These are phyloP conservation scores for Macrophya alboannulata DNA, from an alignment of 2,888 invertebrate genomes.

Conservation along the genomic window DNA sequence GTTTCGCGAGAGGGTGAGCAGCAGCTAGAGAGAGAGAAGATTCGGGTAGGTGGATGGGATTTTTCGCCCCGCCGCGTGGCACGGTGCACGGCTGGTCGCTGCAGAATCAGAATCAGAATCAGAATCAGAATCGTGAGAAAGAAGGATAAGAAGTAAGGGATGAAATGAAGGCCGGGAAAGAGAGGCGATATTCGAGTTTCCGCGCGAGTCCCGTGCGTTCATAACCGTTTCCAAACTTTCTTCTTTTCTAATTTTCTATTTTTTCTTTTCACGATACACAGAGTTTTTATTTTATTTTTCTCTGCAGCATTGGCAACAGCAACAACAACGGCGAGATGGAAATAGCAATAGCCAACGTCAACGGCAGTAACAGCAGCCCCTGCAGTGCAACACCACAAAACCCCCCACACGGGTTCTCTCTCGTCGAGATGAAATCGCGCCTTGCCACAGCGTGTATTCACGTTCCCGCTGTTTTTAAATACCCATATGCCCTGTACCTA, in stretches of 20 bases:
- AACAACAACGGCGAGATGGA: not conserved
- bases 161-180: slow-evolving; percentile 20
- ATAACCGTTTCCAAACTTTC: not conserved
- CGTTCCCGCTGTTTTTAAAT: not conserved
- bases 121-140: not conserved
- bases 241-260: too few relatives aligned
- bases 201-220: not conserved
- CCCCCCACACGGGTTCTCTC: too few relatives aligned
- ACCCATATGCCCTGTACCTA: too few relatives aligned
- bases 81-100: not conserved
- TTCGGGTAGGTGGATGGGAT: slow-evolving; percentile 8
- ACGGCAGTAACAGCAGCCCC: not conserved
- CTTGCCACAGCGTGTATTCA: not conserved
- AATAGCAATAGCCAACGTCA: too few relatives aligned
- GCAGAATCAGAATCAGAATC: not conserved
- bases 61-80: not conserved
- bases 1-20: not conserved
- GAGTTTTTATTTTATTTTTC: slow-evolving; percentile 21
- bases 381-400: not conserved
- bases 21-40: not conserved
- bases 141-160: not conserved
- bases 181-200: slow-evolving; percentile 59
- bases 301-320: not conserved
- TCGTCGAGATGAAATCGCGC: slow-evolving; percentile 10
- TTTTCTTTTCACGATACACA: slow-evolving; percentile 4